Conservation (phyloP, 2,797 vertebrate genomes). For the Clarias pachynema region DNA sequence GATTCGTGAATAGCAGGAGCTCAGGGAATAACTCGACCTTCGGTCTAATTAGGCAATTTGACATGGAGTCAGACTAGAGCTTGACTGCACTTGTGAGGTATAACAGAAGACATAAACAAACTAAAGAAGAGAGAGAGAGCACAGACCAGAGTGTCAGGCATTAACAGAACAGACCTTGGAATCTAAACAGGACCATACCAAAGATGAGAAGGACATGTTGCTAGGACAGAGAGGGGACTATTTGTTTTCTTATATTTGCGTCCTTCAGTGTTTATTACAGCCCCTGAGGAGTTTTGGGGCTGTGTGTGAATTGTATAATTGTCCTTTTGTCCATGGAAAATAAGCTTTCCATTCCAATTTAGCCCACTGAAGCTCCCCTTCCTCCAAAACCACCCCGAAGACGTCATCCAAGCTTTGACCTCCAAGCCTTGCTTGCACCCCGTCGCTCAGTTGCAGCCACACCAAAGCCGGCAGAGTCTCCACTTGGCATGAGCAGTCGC, state of each 20-base stretch:
- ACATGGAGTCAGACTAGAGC: background rate
- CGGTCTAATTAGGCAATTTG: background rate
- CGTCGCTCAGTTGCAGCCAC: conserved; percentile 65
- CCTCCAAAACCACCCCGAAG: conserved; percentile 76
- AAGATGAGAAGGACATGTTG: background rate
- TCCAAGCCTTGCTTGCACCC: conserved; percentile 77
- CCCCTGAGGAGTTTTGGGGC: background rate
- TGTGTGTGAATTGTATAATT: background rate
- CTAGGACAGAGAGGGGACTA: background rate
- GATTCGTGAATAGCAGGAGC: background rate
- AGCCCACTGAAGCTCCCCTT: conserved; percentile 69
- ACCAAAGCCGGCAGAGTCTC: conserved; percentile 46
- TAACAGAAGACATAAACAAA: background rate
- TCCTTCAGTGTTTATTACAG: background rate
- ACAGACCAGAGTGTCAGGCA: background rate
- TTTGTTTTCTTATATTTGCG: background rate
- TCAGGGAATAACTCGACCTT: background rate
- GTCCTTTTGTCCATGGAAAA: background rate
- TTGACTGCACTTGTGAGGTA: background rate
- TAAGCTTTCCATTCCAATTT: background rate
- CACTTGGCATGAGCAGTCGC: conserved; percentile 54
- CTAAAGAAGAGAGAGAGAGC: background rate
- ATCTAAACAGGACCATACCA: too few species aligned
- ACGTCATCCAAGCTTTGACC: conserved; percentile 80
- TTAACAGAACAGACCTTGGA: too few species aligned